Evolutionary conservation across 2,888 invertebrate genomes (phyloP), one percentile per base, ranked within the genome.

Genomic region (Temnothorax unifasciatus): DNA sequence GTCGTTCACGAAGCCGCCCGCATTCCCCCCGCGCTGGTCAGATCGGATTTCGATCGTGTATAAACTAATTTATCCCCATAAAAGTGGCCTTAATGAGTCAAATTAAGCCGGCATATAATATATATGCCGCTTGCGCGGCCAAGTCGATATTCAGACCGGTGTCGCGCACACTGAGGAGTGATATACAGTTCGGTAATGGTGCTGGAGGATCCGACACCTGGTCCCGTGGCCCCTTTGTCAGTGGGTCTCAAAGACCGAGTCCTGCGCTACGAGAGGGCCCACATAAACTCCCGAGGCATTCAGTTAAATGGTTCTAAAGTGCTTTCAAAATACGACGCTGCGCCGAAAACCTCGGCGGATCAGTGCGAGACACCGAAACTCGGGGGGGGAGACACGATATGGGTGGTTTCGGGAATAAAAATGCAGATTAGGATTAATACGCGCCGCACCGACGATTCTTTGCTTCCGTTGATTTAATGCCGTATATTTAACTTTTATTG

Each of bases 181-280:
- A 95, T 94, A 94, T 94, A 95, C 92, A 92, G 94, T 93, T 93
- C 90, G 92, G 93, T 95, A 95, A 94, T 95, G 94, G 94, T 92
- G 91, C 91, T 86, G 91, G 92, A 92, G 90, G 89, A 90, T 88
- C 93, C 92, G 91, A 93, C 94, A 94, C 94, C 94, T 94, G 94
- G 94, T 88, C 90, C 89, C 88, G 90, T 89, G 88, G 75, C 88
- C 87, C 92, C 90, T 93, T 93, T 93, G 93, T 93, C 85, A 90
- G 86, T 86, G 86, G 81, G 85, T 87, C 89, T 90, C 85, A 86
- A 89, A 89, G 90, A 89, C 84, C 88, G 85, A 66, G 84, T 77
- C 86, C 86, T 84, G 75, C 54, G 68, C 75, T 87, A 89, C 84
- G 87, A 85, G 86, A 86, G 85, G 73, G 86, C 87, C 34, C 92